Evolutionary conservation across 1,140 invertebrate species (phyloP).

Genomic region (Proales similis): DNA sequence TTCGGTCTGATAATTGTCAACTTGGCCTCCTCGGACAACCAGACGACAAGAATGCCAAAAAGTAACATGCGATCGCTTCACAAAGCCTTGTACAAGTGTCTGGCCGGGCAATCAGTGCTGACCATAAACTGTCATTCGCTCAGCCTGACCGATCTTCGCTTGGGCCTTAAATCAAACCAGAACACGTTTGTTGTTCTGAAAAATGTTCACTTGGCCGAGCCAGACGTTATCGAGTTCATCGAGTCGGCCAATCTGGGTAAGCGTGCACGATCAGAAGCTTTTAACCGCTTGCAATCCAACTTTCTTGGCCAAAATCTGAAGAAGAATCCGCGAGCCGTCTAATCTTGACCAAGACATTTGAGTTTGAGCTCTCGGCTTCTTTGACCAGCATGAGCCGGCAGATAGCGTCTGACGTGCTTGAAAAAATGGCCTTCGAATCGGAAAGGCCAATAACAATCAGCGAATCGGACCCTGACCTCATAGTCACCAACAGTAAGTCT

Average conservation of each 20-base stretch:
- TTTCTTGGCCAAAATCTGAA: neutral
- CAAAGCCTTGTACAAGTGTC: no score
- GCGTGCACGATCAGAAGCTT: neutral
- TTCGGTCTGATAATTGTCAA: constrained; percentile 26
- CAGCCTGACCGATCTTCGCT: constrained; percentile 14
- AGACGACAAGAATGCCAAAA: no score
- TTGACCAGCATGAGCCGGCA: constrained; percentile 13
- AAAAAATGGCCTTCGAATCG: constrained; percentile 26
- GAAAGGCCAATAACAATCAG: constrained; percentile 17
- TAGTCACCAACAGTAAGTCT: constrained; percentile 9
- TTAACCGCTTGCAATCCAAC: neutral
- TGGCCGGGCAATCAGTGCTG: no score
- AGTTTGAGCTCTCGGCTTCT: constrained; percentile 15
- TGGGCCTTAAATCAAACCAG: constrained; percentile 14
- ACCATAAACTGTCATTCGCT: constrained; percentile 32
- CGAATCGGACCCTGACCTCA: constrained; percentile 15
- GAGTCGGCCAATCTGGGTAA: constrained; percentile 5
- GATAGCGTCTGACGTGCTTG: constrained; percentile 33
- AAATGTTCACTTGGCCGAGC: constrained; percentile 33
- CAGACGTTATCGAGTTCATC: constrained; percentile 33
- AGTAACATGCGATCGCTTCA: no score
- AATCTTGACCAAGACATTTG: constrained; percentile 27
- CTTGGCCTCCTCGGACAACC: constrained; percentile 32
- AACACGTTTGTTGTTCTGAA: constrained; percentile 20
- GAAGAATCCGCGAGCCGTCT: constrained; percentile 4